These are phyloP conservation scores for Palaemon carinicauda DNA, from an alignment of 1,140 invertebrate species.

Conservation along the genomic window DNA sequence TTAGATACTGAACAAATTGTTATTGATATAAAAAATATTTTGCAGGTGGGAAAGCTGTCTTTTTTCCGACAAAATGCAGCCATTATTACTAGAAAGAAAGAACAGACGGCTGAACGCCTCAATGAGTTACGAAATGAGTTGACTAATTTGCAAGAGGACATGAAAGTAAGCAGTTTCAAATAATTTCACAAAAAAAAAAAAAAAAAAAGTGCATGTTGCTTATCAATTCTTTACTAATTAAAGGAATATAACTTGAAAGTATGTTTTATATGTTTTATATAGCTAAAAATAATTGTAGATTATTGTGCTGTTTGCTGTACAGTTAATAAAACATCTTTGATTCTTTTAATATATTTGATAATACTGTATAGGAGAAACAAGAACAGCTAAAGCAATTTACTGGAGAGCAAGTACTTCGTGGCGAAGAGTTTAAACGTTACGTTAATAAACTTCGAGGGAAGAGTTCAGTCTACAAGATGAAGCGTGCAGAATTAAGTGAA, in stretches of 20 bases:
- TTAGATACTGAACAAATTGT: neutral
- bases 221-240: too few relatives aligned
- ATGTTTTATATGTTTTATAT: too few relatives aligned
- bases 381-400: conserved; percentile 67
- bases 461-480: conserved; percentile 81
- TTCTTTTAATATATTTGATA: neutral
- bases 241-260: too few relatives aligned
- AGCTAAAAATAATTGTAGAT: too few relatives aligned
- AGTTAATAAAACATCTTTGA: too few relatives aligned
- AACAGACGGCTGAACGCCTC: conserved; percentile 75
- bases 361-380: conserved; percentile 67
- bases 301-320: too few relatives aligned
- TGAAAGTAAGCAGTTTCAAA: conserved; percentile 60
- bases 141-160: conserved; percentile 70
- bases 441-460: conserved; percentile 80
- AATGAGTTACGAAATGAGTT: conserved; percentile 73
- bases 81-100: conserved; percentile 80
- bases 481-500: conserved; percentile 76
- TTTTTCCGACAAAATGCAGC: conserved; percentile 85
- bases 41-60: conserved; percentile 67
- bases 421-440: conserved; percentile 85
- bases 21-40: neutral
- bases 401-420: conserved; percentile 74
- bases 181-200: too few relatives aligned
- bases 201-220: too few relatives aligned